phyloP scores from a whole-genome alignment of 2,113 vertebrate genomes.

The Dolichallabes microphthalmus region DNA sequence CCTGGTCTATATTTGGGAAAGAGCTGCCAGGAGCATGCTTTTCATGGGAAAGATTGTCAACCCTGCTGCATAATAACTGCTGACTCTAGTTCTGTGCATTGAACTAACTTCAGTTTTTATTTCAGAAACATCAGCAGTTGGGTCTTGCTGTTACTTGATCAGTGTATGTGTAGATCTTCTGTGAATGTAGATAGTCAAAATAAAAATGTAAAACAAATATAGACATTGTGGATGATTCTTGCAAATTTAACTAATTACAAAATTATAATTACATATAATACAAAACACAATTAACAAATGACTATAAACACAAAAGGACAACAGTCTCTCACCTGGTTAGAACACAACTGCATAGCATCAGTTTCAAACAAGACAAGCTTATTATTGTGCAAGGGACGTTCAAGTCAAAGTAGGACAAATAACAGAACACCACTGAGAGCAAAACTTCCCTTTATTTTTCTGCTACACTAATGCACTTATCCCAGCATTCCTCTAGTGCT shows the following conservation, averaged over 20 bases:
- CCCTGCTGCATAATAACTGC: slow-evolving; percentile 56
- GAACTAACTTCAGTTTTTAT: neutral
- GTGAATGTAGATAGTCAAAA: neutral
- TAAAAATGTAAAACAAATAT: neutral
- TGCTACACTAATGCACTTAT: no score
- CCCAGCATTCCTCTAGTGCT: no score
- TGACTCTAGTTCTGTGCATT: neutral
- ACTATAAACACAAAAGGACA: no score
- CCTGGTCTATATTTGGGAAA: slow-evolving; percentile 74
- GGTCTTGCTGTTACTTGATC: neutral
- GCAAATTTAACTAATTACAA: neutral
- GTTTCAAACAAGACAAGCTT: no score
- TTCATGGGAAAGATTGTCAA: slow-evolving; percentile 82
- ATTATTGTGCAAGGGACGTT: no score
- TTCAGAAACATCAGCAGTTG: neutral
- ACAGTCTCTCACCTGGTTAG: no score
- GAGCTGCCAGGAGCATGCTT: slow-evolving; percentile 73
- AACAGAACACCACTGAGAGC: no score
- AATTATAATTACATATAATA: no score
- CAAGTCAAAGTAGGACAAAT: no score
- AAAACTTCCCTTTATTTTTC: no score
- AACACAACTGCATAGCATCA: no score
- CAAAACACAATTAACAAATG: no score
- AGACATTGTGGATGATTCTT: neutral
- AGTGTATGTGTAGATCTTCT: neutral